Evolutionary conservation across 2,797 vertebrate species (phyloP).

Genomic region (Dipus sagitta): DNA sequence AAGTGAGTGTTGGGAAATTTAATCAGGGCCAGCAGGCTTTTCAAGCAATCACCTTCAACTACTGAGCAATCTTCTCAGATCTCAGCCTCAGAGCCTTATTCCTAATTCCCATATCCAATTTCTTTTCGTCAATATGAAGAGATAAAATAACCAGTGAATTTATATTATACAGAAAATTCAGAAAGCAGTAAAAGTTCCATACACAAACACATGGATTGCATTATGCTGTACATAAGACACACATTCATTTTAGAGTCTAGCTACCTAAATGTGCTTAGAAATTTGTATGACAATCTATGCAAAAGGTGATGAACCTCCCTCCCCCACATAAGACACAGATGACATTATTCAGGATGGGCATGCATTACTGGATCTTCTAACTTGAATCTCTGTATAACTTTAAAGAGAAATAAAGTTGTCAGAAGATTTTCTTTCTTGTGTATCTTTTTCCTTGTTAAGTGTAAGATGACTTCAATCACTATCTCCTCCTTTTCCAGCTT

Average conservation of each 20-base stretch:
- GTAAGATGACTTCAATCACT: not conserved
- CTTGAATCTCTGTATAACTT: not conserved
- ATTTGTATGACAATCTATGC: not conserved
- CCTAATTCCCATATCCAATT: not conserved
- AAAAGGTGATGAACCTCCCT: not conserved
- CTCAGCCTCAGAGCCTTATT: not conserved
- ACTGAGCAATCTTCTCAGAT: too few relatives aligned
- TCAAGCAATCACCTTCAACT: too few relatives aligned
- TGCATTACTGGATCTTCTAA: not conserved
- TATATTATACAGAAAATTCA: not conserved
- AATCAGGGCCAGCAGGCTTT: too few relatives aligned
- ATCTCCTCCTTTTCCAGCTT: not conserved
- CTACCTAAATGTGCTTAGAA: not conserved
- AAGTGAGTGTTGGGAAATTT: too few relatives aligned
- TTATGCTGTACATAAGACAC: not conserved
- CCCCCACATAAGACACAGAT: not conserved
- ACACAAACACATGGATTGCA: not conserved
- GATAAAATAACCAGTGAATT: not conserved
- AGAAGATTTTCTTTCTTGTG: not conserved
- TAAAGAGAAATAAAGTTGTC: not conserved
- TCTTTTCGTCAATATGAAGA: not conserved
- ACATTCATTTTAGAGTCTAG: not conserved
- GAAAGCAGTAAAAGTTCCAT: not conserved
- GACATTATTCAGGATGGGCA: not conserved
- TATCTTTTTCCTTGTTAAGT: not conserved